Base-by-base conservation (phyloP, 2,113 vertebrate genomes). In the Hymenochirus boettgeri region DNA sequence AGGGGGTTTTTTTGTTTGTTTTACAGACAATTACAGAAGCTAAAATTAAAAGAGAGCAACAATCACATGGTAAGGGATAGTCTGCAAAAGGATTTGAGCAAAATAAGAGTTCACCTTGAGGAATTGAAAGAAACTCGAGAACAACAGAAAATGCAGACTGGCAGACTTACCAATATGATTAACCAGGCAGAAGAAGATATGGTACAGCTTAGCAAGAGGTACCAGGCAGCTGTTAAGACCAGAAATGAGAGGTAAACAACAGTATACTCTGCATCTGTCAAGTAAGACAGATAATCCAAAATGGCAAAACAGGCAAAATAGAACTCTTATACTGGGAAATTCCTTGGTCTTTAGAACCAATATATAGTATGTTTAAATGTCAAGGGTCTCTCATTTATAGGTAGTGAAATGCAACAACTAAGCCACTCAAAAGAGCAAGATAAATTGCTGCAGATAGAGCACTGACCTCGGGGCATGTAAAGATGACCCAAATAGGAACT, bases 171-270 rank as follows among this genome's bases (percentile, higher is more conserved):
- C 42, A 59, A 70, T 61, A 77, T n/a, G 10, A 79, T 92, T 65
- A 82, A 79, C 35, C 2, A 7, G 15, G 78, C 85, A 0, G 86
- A 97, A 57, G 77, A 88, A 35, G 79, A 88, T 10, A 84, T 88
- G 46, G 71, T 83, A 27, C 86, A 82, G 13, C 77, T 90, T 7
- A 80, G 59, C 13, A 89, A 84, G 69, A 87, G 74, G 55, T 86
- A 84, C 0, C 76, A 93, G 35, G 77, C 61, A 5, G 85, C 80
- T 3, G 12, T 89, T n/a, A 81, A 91, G 74, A 79, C 70, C 26
- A 80, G 86, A 61, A 90, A 91, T 10, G 82, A 88, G 37, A 85
- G 92, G 94, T 94, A 77, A 66, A 46, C n/a, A n/a, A n/a, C n/a
- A n/a, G n/a, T n/a, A n/a, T n/a, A n/a, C n/a, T n/a, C n/a, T n/a